phyloP scores from a whole-genome alignment of 1,140 invertebrate genomes.

The Wasmannia auropunctata region DNA sequence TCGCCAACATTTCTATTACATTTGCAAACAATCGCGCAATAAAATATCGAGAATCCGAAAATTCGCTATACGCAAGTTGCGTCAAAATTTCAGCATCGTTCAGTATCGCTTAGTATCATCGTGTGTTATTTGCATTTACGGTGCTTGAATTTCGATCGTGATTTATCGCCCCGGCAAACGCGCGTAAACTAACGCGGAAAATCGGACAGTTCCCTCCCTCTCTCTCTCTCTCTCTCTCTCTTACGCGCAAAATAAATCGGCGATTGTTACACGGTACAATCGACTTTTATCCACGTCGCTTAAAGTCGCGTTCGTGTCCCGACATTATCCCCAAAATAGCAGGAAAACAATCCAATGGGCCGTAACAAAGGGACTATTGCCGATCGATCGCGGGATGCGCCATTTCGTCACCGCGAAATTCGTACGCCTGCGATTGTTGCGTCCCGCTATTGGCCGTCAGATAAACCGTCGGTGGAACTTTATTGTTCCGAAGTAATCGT shows the following conservation, averaged over 20 bases:
- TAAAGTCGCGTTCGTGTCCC: conserved; percentile 30
- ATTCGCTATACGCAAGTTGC: conserved; percentile 5
- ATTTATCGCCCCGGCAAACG: conserved; percentile 22
- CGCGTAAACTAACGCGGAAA: conserved; percentile 17
- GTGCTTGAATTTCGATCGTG: conserved; percentile 27
- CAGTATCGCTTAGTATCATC: neutral
- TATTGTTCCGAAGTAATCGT: conserved; percentile 51
- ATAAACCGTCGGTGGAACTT: conserved; percentile 27
- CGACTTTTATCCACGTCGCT: conserved; percentile 38
- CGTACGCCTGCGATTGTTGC: conserved; percentile 53
- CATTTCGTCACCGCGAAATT: conserved; percentile 51
- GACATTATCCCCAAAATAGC: conserved; percentile 47
- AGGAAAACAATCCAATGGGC: conserved; percentile 45
- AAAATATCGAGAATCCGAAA: conserved; percentile 35
- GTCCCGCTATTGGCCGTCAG: conserved; percentile 39
- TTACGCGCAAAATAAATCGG: conserved; percentile 15
- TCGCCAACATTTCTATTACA: conserved; percentile 34
- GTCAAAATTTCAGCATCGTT: conserved; percentile 31
- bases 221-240: neutral
- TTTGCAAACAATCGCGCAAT: conserved; percentile 22
- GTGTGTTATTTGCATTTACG: conserved; percentile 32
- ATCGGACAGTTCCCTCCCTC: neutral
- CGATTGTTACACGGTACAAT: conserved; percentile 34
- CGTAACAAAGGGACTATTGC: conserved; percentile 25
- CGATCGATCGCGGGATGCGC: conserved; percentile 56